Evolutionary conservation across 2,113 vertebrate species (phyloP).

Genomic region (Xenotilapia longispinis): DNA sequence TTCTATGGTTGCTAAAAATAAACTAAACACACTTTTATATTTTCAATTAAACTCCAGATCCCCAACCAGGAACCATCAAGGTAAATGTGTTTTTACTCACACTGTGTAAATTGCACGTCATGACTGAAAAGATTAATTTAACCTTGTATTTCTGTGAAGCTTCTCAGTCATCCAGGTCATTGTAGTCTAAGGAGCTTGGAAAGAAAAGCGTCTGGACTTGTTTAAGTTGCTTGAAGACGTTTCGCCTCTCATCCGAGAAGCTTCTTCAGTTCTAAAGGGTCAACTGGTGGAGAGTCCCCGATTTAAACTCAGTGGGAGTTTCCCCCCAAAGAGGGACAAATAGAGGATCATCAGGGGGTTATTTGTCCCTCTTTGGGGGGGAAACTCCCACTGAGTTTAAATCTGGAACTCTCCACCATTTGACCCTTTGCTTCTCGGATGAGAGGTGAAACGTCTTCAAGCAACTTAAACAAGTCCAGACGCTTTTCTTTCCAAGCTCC

Average conservation of each 20-base stretch:
- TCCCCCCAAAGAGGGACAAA: too few species aligned
- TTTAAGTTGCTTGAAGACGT: neutral
- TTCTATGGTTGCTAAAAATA: neutral
- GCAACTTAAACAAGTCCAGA: neutral
- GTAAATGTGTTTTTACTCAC: neutral
- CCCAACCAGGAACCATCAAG: neutral
- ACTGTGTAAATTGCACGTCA: rapidly evolving
- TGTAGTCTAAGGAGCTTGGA: rapidly evolving
- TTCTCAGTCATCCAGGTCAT: rapidly evolving
- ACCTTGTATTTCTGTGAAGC: neutral
- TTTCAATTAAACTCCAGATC: neutral
- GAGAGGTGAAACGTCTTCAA: rapidly evolving
- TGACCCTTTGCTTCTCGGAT: rapidly evolving
- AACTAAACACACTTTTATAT: neutral
- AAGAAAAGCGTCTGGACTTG: rapidly evolving
- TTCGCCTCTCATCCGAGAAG: too few species aligned
- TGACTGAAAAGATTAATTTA: neutral
- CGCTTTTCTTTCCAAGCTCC: rapidly evolving
- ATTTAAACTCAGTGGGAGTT: too few species aligned
- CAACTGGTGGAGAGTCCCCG: rapidly evolving
- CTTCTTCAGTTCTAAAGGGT: too few species aligned
- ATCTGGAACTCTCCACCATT: rapidly evolving
- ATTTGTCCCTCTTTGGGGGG: neutral
- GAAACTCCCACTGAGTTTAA: neutral
- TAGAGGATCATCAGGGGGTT: neutral